Evolutionary conservation across 2,113 vertebrate genomes (phyloP).

Genomic region (Muntiacus muntjak): DNA sequence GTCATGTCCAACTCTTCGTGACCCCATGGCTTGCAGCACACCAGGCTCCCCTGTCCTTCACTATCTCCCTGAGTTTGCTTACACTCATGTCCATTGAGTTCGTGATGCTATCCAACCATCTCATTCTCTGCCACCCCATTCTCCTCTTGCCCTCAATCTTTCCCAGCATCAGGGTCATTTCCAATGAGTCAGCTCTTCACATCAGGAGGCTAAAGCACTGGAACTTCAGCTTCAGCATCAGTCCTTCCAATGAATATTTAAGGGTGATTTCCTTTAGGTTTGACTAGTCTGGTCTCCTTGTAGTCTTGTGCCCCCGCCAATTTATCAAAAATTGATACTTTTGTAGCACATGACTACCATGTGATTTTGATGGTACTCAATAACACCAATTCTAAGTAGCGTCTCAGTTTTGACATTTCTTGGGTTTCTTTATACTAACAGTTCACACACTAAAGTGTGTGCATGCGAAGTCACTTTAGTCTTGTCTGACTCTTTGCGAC

Average conservation of each 20-base stretch:
- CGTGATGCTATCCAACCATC: neutral
- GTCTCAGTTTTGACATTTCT: neutral
- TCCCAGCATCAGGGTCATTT: neutral
- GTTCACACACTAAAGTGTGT: neutral
- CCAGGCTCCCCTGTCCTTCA: neutral
- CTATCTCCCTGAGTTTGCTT: neutral
- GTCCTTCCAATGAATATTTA: neutral
- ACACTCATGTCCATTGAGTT: neutral
- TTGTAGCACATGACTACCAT: neutral
- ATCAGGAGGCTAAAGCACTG: neutral
- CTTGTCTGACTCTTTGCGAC: accelerated
- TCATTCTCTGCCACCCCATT: neutral
- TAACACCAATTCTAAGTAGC: neutral
- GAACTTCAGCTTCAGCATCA: neutral
- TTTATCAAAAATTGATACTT: neutral
- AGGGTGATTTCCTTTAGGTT: neutral
- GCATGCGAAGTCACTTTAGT: neutral
- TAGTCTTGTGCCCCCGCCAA: neutral
- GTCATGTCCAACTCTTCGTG: neutral
- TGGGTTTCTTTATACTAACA: neutral
- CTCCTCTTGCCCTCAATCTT: neutral
- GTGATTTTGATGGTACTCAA: neutral
- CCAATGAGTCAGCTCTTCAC: neutral
- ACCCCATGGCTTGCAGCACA: neutral
- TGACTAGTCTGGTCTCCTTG: neutral